phyloP scores from a whole-genome alignment of 2,113 vertebrate genomes.

The Serilophus lunatus region DNA sequence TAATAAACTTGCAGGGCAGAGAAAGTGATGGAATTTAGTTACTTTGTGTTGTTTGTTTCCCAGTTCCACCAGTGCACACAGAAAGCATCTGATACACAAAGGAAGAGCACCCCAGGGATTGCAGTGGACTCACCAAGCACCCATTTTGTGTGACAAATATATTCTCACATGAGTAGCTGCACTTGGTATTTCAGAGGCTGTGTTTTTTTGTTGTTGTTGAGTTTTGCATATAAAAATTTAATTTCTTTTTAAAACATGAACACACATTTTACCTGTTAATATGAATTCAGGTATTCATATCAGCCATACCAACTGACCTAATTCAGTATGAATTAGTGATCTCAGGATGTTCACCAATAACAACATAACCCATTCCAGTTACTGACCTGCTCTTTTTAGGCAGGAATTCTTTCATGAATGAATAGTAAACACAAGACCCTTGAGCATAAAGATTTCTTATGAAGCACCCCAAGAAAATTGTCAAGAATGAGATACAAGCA shows the following conservation, averaged over 20 bases:
- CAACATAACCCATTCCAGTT: not conserved
- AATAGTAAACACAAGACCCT: not conserved
- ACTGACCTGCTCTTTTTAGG: not conserved
- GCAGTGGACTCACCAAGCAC: not conserved
- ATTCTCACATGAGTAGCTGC: not conserved
- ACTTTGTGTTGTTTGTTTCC: not conserved
- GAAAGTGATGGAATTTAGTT: not conserved
- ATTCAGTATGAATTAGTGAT: not conserved
- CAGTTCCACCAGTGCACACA: not conserved
- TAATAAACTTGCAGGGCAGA: not conserved
- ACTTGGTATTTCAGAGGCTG: not conserved
- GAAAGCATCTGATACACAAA: not conserved
- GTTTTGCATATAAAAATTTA: not conserved
- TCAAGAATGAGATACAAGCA: not conserved
- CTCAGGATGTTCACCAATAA: not conserved
- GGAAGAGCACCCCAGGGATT: not conserved
- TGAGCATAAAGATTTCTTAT: not conserved
- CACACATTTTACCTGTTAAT: not conserved
- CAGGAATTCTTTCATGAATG: not conserved
- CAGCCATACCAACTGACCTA: not conserved
- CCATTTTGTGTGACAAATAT: not conserved
- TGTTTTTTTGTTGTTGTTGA: not conserved
- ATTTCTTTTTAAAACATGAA: not conserved
- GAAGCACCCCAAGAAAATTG: not conserved
- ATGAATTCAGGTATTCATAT: not conserved